These are phyloP conservation scores for Prionailurus bengalensis DNA, from an alignment of 2,113 vertebrate species.

Conservation along the genomic window DNA sequence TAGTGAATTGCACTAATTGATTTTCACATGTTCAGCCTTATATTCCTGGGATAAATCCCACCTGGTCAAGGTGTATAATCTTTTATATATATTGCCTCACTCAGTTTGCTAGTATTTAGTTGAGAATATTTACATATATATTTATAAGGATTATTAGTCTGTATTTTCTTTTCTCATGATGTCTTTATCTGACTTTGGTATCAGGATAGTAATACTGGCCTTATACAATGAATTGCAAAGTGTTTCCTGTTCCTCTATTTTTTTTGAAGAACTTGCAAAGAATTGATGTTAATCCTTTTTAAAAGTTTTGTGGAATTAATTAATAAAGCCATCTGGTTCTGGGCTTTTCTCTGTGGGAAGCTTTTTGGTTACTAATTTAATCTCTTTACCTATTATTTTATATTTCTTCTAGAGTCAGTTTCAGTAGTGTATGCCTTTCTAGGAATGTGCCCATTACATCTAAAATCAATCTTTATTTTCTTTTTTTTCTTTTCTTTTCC, in stretches of 20 bases:
- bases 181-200: background rate
- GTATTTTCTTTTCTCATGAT: constrained; percentile 6
- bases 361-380: background rate
- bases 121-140: background rate
- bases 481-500: no score
- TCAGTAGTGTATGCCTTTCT: background rate
- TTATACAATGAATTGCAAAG: background rate
- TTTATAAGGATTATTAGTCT: background rate
- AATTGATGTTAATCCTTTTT: background rate
- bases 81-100: background rate
- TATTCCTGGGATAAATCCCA: background rate
- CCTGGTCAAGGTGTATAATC: background rate
- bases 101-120: background rate
- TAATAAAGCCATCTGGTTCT: background rate
- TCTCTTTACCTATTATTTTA: background rate
- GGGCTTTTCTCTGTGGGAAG: background rate
- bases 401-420: background rate
- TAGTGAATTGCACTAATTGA: background rate
- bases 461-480: background rate
- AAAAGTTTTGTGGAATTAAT: background rate
- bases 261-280: background rate
- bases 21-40: background rate
- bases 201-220: background rate
- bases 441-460: background rate
- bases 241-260: background rate